These are phyloP conservation scores for Tiliacea citrago DNA, from an alignment of 2,888 invertebrate species.

Conservation along the genomic window DNA sequence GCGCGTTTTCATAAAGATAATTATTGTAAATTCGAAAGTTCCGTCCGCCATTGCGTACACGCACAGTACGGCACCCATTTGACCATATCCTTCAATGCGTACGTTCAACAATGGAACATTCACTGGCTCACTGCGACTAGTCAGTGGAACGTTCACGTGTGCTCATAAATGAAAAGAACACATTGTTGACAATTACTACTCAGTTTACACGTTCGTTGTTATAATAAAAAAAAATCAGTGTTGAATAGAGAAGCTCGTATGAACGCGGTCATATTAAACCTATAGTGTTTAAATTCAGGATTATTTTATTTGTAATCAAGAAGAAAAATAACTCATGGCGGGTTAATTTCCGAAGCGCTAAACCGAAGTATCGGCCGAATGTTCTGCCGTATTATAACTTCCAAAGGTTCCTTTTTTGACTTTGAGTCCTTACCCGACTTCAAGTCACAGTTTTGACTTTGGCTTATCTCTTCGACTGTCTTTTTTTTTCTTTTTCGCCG, in stretches of 20 bases:
- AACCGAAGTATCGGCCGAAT: too few relatives aligned
- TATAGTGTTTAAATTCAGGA: not conserved
- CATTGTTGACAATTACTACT: conserved; percentile 7
- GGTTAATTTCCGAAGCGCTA: too few relatives aligned
- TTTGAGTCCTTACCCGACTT: too few relatives aligned
- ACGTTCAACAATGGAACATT: conserved; percentile 72
- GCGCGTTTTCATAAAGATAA: conserved; percentile 18
- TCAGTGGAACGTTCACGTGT: conserved; percentile 67
- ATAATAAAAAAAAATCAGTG: not conserved
- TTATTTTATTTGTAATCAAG: not conserved
- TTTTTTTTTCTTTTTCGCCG: too few relatives aligned
- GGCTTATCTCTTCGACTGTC: too few relatives aligned
- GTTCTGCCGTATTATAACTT: too few relatives aligned
- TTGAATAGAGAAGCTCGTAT: not conserved
- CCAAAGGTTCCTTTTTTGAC: too few relatives aligned
- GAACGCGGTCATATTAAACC: not conserved
- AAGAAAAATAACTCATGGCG: too few relatives aligned
- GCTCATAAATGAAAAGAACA: conserved; percentile 25
- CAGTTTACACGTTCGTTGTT: conserved; percentile 14
- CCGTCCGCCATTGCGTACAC: conserved; percentile 26
- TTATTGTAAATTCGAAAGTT: conserved; percentile 49
- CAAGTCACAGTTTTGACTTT: too few relatives aligned
- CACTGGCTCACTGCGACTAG: conserved; percentile 67
- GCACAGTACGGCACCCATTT: conserved; percentile 66
- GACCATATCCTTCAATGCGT: conserved; percentile 66